Evolutionary conservation across 2,113 vertebrate species (phyloP).

Genomic region (Sinocyclocheilus grahami): DNA sequence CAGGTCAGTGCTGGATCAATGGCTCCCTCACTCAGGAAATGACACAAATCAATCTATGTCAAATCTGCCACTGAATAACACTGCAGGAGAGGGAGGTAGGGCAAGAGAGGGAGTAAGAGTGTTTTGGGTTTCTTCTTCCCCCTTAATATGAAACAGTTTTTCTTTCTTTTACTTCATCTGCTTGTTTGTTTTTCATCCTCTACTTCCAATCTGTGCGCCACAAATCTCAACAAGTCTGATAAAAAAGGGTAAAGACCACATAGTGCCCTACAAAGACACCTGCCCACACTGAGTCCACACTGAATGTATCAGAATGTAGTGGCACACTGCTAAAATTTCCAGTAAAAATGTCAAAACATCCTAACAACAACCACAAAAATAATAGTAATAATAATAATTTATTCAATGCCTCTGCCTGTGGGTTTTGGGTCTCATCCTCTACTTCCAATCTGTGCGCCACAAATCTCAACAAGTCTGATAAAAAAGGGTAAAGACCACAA

Average conservation of each 20-base stretch:
- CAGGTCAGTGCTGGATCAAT: slow-evolving; percentile 41
- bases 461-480: neutral
- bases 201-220: neutral
- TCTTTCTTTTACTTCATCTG: too few relatives aligned
- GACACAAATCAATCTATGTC: slow-evolving; percentile 27
- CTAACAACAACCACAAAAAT: too few relatives aligned
- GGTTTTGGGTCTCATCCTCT: too few relatives aligned
- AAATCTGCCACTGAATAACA: too few relatives aligned
- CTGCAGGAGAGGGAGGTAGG: neutral
- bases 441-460: neutral
- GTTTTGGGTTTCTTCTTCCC: too few relatives aligned
- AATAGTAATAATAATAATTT: too few relatives aligned
- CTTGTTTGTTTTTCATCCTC: too few relatives aligned
- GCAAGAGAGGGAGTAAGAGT: too few relatives aligned
- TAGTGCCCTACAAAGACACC: neutral
- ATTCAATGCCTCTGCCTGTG: too few relatives aligned
- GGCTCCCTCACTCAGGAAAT: slow-evolving; percentile 29
- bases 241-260: neutral
- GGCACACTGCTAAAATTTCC: neutral
- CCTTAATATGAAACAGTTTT: too few relatives aligned
- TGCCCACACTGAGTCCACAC: neutral
- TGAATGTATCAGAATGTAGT: neutral
- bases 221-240: neutral
- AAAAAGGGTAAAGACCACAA: neutral
- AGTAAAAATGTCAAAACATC: too few relatives aligned